Evolutionary conservation across 2,888 invertebrate species (phyloP).

Genomic region (Drosophila nr. medialis): DNA sequence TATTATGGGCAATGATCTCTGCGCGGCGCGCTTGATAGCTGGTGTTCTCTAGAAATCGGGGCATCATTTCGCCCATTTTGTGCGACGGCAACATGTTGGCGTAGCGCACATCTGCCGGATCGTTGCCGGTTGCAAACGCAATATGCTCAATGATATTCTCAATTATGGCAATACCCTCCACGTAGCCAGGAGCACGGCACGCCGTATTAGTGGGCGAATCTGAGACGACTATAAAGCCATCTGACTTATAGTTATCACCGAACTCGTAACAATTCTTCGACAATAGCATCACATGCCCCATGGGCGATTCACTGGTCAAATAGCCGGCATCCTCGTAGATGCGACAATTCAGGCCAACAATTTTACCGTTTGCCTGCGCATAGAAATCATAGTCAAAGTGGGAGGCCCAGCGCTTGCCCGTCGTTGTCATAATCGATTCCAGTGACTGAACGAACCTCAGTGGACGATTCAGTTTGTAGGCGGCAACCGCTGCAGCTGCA

Average conservation of each 20-base stretch:
- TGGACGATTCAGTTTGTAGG: slow-evolving; percentile 87
- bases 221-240: slow-evolving; percentile 88
- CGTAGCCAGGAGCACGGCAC: slow-evolving; percentile 87
- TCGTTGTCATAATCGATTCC: slow-evolving; percentile 89
- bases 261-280: slow-evolving; percentile 88
- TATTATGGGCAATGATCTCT: slow-evolving; percentile 87
- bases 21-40: slow-evolving; percentile 87
- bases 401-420: slow-evolving; percentile 89
- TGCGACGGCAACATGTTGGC: slow-evolving; percentile 85
- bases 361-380: slow-evolving; percentile 87
- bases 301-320: slow-evolving; percentile 86
- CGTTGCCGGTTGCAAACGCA: slow-evolving; percentile 86
- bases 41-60: slow-evolving; percentile 85
- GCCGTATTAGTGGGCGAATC: slow-evolving; percentile 90
- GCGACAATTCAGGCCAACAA: slow-evolving; percentile 87
- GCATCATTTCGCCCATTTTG: slow-evolving; percentile 85
- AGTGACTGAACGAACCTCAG: slow-evolving; percentile 90
- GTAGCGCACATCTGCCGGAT: slow-evolving; percentile 87
- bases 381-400: slow-evolving; percentile 88
- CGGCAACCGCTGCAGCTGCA: slow-evolving; percentile 89
- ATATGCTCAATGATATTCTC: slow-evolving; percentile 89
- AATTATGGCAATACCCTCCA: slow-evolving; percentile 88
- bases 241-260: slow-evolving; percentile 88
- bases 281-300: slow-evolving; percentile 78
- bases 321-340: slow-evolving; percentile 87